A percentile compares a stretch with the other conserved stretches of the same genome.
These are phyloP conservation scores for Petrocephalus sullivani DNA, from an alignment of 2,797 vertebrate genomes.

Conservation along the genomic window DNA sequence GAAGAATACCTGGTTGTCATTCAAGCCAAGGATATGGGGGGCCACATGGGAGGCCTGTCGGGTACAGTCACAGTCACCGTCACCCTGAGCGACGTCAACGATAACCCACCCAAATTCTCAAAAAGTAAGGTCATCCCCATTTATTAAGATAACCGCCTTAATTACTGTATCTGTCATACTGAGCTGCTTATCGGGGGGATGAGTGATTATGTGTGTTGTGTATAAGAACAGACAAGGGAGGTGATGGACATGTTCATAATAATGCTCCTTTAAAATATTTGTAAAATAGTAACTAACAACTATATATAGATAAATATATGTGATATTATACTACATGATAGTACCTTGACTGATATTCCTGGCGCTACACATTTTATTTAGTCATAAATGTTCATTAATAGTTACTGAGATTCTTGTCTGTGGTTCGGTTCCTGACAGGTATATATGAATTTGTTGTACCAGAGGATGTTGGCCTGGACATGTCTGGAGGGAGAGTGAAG, in stretches of 20 bases:
- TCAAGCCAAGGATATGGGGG: slow-evolving; percentile 75
- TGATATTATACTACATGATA: background rate
- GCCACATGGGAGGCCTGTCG: slow-evolving; percentile 93
- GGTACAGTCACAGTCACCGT: slow-evolving; percentile 94
- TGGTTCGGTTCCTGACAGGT: slow-evolving; percentile 56
- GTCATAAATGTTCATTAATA: background rate
- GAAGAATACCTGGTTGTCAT: slow-evolving; percentile 82
- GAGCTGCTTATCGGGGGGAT: background rate
- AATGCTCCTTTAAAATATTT: background rate
- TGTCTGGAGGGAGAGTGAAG: slow-evolving; percentile 83
- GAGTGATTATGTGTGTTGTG: background rate
- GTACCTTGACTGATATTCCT: background rate
- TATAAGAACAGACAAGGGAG: background rate
- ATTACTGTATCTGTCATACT: background rate
- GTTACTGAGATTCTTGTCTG: background rate
- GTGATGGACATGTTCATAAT: background rate
- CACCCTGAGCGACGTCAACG: slow-evolving; percentile 88
- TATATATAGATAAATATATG: background rate
- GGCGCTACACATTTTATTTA: background rate
- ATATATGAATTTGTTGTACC: slow-evolving; percentile 90
- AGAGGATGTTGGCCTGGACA: slow-evolving; percentile 80
- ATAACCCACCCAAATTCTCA: slow-evolving; percentile 95
- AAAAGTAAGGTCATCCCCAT: slow-evolving; percentile 71
- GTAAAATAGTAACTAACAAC: background rate
- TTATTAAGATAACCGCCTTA: background rate